Percentiles rank a stretch among this genome's conserved stretches.
Evolutionary conservation across 2,797 vertebrate species (phyloP).

Genomic region (Molothrus aeneus): DNA sequence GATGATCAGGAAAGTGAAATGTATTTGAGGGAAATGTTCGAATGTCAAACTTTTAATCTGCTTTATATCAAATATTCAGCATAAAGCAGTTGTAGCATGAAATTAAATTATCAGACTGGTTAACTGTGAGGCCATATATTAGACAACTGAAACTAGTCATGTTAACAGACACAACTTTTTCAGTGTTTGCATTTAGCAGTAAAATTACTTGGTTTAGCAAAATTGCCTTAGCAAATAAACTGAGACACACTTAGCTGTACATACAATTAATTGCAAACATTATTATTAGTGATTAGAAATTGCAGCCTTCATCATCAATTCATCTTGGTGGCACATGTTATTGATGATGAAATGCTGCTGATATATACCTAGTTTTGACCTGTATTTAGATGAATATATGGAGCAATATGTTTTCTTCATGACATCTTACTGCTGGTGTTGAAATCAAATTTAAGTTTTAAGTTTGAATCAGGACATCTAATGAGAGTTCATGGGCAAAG

Average conservation of each 20-base stretch:
- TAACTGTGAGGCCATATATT: constrained; percentile 24
- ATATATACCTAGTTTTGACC: not conserved
- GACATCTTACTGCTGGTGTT: not conserved
- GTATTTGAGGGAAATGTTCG: not conserved
- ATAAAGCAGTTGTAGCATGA: not conserved
- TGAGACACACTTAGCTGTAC: not conserved
- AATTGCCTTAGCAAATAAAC: not conserved
- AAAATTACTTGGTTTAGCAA: constrained; percentile 11
- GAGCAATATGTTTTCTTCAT: not conserved
- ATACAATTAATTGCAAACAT: constrained; percentile 1
- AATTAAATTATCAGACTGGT: constrained; percentile 39
- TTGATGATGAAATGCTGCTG: not conserved
- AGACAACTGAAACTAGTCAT: not conserved
- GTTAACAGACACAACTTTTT: not conserved
- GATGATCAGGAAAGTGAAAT: not conserved
- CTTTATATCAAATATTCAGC: not conserved
- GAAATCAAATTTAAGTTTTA: constrained; percentile 43
- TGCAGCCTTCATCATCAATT: not conserved
- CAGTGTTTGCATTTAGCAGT: not conserved
- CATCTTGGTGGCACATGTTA: not conserved
- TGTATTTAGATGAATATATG: not conserved
- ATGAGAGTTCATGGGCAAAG: constrained; percentile 44
- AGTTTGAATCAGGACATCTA: constrained; percentile 31
- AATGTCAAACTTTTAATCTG: not conserved
- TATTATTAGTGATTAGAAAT: not conserved